Percentiles rank a stretch among this genome's conserved stretches.
Conservation (phyloP, 2,797 vertebrate genomes). For the Takifugu rubripes region DNA sequence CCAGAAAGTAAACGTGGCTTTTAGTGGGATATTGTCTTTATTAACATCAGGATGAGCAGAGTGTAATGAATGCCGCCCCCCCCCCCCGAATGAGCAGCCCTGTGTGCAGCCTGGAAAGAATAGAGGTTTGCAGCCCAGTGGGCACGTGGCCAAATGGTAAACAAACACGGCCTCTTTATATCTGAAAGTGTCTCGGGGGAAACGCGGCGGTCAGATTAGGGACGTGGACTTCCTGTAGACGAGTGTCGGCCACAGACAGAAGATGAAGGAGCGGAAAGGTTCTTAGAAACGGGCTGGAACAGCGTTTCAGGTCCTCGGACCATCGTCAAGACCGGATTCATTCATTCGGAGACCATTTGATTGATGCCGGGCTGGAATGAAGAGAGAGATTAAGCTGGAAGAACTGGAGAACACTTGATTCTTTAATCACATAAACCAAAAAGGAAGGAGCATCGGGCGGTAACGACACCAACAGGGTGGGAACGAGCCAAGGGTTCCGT, state of each 20-base stretch:
- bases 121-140: constrained; percentile 18
- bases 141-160: constrained; percentile 34
- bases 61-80: background rate
- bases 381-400: no score
- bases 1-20: no score
- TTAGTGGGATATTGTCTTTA: no score
- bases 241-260: constrained; percentile 36
- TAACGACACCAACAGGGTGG: constrained; percentile 36
- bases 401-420: constrained; percentile 47
- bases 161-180: constrained; percentile 25
- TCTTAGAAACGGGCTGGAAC: constrained; percentile 41
- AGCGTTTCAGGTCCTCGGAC: no score
- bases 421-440: constrained; percentile 61
- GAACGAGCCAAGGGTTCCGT: constrained; percentile 40
- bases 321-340: no score
- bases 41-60: no score
- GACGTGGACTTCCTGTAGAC: constrained; percentile 68
- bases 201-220: constrained; percentile 44
- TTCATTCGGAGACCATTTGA: no score
- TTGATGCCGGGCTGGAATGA: no score
- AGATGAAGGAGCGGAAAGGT: constrained; percentile 39
- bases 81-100: background rate
- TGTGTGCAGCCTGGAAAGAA: constrained; percentile 21
- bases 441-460: constrained; percentile 39
- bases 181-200: constrained; percentile 28